A percentile compares a stretch with the other conserved stretches of the same genome.
phyloP scores from a whole-genome alignment of 1,140 invertebrate species.

The Ephestia elutella region DNA sequence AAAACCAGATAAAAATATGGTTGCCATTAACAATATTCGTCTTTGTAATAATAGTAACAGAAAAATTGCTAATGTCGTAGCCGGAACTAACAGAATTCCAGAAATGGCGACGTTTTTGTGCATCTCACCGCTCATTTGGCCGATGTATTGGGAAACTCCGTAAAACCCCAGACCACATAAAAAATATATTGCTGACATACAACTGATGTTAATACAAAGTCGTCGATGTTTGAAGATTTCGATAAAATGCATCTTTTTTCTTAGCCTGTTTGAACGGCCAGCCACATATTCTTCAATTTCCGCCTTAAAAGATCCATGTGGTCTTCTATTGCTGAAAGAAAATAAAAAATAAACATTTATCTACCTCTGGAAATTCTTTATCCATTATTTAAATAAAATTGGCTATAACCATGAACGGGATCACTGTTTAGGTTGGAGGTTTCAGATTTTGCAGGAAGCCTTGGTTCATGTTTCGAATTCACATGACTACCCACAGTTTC shows the following conservation, averaged over 20 bases:
- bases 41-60: slow-evolving; percentile 78
- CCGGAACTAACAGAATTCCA: slow-evolving; percentile 77
- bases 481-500: too few species aligned
- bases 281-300: slow-evolving; percentile 41
- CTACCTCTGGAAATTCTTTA: too few species aligned
- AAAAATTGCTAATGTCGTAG: slow-evolving; percentile 78
- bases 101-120: slow-evolving; percentile 82
- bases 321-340: slow-evolving; percentile 31
- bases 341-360: not conserved
- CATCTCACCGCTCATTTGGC: slow-evolving; percentile 80
- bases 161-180: slow-evolving; percentile 83
- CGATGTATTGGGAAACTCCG: slow-evolving; percentile 82
- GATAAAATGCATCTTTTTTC: slow-evolving; percentile 36
- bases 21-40: slow-evolving; percentile 75
- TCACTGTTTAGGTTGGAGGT: too few species aligned
- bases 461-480: too few species aligned
- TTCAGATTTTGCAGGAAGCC: too few species aligned
- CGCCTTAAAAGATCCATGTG: slow-evolving; percentile 27
- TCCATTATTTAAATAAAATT: too few species aligned
- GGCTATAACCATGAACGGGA: too few species aligned
- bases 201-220: slow-evolving; percentile 40
- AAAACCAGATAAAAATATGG: slow-evolving; percentile 75
- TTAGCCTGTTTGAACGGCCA: slow-evolving; percentile 5
- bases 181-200: slow-evolving; percentile 80
- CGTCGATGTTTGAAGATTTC: slow-evolving; percentile 47